Conservation (phyloP, 2,113 vertebrate genomes). For the Eolophus roseicapilla region DNA sequence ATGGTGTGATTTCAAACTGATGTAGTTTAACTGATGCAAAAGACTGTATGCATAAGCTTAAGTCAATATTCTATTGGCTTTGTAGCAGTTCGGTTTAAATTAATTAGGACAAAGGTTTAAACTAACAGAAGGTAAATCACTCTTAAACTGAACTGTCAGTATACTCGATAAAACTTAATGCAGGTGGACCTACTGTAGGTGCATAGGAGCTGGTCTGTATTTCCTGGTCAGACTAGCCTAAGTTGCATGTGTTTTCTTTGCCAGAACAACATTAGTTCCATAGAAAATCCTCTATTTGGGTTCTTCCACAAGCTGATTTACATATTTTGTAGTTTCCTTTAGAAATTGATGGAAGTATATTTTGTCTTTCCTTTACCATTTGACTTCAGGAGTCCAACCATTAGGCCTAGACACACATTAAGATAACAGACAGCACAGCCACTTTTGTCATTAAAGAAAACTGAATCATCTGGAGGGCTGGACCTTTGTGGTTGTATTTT, state of each 20-base stretch:
- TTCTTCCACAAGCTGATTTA: background rate
- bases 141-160: background rate
- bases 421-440: background rate
- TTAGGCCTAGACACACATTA: background rate
- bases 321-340: background rate
- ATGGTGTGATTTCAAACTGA: background rate
- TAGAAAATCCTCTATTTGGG: background rate
- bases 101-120: slow-evolving; percentile 4
- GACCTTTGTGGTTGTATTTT: background rate
- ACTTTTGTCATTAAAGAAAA: background rate
- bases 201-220: background rate
- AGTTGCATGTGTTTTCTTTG: background rate
- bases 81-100: background rate
- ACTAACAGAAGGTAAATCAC: background rate
- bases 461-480: background rate
- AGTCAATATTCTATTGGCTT: background rate
- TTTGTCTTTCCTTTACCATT: background rate
- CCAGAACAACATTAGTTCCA: background rate
- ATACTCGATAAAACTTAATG: background rate
- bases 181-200: background rate
- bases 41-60: background rate
- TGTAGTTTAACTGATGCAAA: background rate
- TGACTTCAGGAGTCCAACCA: background rate
- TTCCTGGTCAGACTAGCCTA: background rate
- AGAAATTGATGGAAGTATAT: background rate